Base-by-base conservation (phyloP, 2,888 invertebrate species). In the Calliphora vomitoria region DNA sequence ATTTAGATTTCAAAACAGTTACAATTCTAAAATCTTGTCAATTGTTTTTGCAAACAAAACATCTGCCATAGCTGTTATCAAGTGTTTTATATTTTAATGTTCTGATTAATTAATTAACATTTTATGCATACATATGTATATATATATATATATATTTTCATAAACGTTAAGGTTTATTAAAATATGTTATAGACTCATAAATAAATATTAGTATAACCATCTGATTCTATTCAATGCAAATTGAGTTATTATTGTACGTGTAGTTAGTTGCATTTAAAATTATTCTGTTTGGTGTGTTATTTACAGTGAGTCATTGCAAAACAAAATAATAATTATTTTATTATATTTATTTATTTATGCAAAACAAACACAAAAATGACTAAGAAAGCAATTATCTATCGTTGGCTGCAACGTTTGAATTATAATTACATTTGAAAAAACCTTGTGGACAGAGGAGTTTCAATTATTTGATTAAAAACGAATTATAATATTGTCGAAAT, bases 251-350 rank as follows among this genome's bases (percentile, higher is more conserved):
- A n/a, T 44, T 20, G 11, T 25, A 25, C 25, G 25, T 25, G 25
- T 25, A 25, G 6, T 55, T 31, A 60, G 58, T 58, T 25, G 60
- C 15, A 35, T 38, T 18, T 31, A 60, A 60, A 31, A 41, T 11
- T 25, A 47, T 18, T 53, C 4, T 5, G 10, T 35, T 53, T 53
- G 15, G 66, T 68, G 41, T 41, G 44, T 72, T 41, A 82, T 74
- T 35, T 44, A n/a, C 55, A n/a, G 44, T 82, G 82, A 82, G 62
- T 82, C 82, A 74, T 66, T 74, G 38, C 20, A 35, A 72, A 25
- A 81, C 25, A 35, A 53, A 44, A 44, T 66, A 69, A 69, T 10
- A 58, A 41, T 44, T 68, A 58, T 64, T 50, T 60, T 50, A 25
- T 64, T 53, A 15, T 53, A 4, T 13, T 13, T 50, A 47, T 76